phyloP scores from a whole-genome alignment of 2,797 vertebrate species.

The Characodon lateralis region DNA sequence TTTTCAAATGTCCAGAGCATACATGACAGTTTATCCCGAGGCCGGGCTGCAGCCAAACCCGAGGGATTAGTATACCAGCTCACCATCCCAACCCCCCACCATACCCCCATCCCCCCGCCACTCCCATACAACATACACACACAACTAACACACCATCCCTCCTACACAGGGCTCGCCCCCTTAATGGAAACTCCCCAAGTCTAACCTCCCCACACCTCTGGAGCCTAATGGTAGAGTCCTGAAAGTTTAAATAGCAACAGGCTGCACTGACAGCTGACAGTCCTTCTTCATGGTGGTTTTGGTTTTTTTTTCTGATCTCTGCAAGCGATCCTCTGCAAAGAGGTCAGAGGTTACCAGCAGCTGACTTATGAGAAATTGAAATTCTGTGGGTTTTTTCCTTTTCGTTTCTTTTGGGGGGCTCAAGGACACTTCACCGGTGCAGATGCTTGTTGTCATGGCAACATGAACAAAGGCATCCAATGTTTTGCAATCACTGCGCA shows the following conservation, averaged over 20 bases:
- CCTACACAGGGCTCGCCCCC: slow-evolving; percentile 69
- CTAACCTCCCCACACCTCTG: slow-evolving; percentile 16
- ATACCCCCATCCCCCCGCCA: slow-evolving; percentile 42
- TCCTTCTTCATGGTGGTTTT: slow-evolving; percentile 9
- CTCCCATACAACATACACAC: slow-evolving; percentile 15
- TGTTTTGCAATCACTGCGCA: slow-evolving; percentile 16
- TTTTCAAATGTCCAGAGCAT: slow-evolving; percentile 74
- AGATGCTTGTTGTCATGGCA: slow-evolving; percentile 40
- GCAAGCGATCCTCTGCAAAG: neutral
- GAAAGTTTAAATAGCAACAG: slow-evolving; percentile 56
- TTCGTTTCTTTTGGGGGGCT: slow-evolving; percentile 6
- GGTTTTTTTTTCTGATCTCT: slow-evolving; percentile 9
- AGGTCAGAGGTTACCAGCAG: slow-evolving; percentile 45
- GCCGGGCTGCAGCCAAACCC: slow-evolving; percentile 77
- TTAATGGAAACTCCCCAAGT: slow-evolving; percentile 56
- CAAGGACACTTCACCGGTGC: slow-evolving; percentile 27
- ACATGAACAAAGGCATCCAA: slow-evolving; percentile 15
- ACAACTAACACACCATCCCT: slow-evolving; percentile 64
- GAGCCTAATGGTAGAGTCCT: slow-evolving; percentile 60
- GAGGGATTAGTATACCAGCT: slow-evolving; percentile 86
- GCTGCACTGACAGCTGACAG: slow-evolving; percentile 42
- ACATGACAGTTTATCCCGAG: slow-evolving; percentile 77
- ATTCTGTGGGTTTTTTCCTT: neutral
- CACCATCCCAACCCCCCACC: slow-evolving; percentile 76
- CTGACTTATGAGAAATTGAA: slow-evolving; percentile 12